These are phyloP conservation scores for Strigamia transsilvanica DNA, from an alignment of 2,888 invertebrate genomes.

Conservation along the genomic window DNA sequence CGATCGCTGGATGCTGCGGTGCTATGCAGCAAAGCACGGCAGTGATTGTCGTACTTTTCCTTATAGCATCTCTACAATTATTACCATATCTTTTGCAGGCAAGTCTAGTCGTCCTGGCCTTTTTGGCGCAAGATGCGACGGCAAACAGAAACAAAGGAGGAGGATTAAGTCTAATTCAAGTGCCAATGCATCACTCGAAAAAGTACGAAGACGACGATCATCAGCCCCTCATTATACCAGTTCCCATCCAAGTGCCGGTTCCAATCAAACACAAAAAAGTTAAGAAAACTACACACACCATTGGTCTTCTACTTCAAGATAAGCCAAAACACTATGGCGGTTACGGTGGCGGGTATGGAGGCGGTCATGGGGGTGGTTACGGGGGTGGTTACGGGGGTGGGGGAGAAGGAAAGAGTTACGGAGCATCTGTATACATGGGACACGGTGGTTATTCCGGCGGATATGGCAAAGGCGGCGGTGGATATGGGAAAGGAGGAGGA, in stretches of 20 bases:
- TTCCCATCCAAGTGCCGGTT: conserved; percentile 43
- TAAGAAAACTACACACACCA: conserved; percentile 41
- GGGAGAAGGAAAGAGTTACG: conserved; percentile 13
- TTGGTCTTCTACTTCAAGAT: conserved; percentile 33
- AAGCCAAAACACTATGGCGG: neutral
- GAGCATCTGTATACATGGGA: neutral
- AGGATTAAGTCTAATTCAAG: neutral
- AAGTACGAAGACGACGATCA: conserved; percentile 22
- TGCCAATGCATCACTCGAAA: neutral
- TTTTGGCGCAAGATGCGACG: conserved; percentile 16
- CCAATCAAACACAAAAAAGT: conserved; percentile 43
- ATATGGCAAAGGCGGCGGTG: neutral
- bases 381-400: neutral
- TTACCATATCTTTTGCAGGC: neutral
- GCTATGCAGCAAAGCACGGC: conserved; percentile 1
- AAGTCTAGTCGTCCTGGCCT: neutral
- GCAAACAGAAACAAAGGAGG: conserved; percentile 40
- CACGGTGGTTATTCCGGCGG: conserved; percentile 36
- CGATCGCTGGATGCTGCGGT: neutral
- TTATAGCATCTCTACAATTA: neutral
- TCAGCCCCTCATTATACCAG: conserved; percentile 46
- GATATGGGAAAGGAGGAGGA: too few species aligned
- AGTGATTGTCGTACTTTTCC: neutral
- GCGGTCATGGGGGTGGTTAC: neutral
- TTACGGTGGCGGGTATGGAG: neutral